phyloP scores from a whole-genome alignment of 2,888 invertebrate species.

The Drosophila pseudotakahashii region DNA sequence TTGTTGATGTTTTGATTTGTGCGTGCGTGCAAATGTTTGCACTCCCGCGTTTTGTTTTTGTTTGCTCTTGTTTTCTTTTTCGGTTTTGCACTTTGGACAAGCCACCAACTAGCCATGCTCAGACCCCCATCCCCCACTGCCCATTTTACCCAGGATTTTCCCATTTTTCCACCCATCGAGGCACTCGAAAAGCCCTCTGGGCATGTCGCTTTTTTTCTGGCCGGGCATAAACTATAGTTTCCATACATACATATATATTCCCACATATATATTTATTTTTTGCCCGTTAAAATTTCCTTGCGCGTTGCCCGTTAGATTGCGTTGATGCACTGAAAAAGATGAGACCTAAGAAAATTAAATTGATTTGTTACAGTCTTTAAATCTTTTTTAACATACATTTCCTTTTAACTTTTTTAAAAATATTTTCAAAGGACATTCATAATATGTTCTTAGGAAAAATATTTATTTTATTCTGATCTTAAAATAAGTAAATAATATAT shows the following conservation, averaged over 20 bases:
- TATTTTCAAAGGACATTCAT: too few relatives aligned
- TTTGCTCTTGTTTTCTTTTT: constrained; percentile 45
- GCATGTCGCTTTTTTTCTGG: constrained; percentile 18
- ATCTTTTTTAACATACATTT: too few relatives aligned
- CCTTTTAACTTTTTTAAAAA: too few relatives aligned
- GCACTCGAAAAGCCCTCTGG: constrained; percentile 36
- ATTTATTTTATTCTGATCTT: too few relatives aligned
- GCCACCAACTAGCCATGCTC: constrained; percentile 36
- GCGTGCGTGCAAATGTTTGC: constrained; percentile 78
- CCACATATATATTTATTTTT: constrained; percentile 33
- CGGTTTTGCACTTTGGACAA: constrained; percentile 41
- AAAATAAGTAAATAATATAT: too few relatives aligned
- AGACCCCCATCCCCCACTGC: not conserved
- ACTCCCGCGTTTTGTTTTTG: constrained; percentile 69
- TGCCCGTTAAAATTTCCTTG: constrained; percentile 52
- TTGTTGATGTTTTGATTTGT: constrained; percentile 78
- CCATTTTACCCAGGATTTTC: not conserved
- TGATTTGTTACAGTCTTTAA: too few relatives aligned
- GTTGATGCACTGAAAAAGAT: constrained; percentile 5
- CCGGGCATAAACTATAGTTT: constrained; percentile 25
- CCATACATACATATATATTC: constrained; percentile 20
- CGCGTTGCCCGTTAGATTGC: constrained; percentile 20
- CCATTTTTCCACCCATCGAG: not conserved
- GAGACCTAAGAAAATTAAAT: too few relatives aligned
- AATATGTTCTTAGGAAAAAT: too few relatives aligned